Percentiles rank a stretch among this genome's conserved stretches.
Conservation (phyloP, 2,888 invertebrate genomes). For the Desoria tigrina region DNA sequence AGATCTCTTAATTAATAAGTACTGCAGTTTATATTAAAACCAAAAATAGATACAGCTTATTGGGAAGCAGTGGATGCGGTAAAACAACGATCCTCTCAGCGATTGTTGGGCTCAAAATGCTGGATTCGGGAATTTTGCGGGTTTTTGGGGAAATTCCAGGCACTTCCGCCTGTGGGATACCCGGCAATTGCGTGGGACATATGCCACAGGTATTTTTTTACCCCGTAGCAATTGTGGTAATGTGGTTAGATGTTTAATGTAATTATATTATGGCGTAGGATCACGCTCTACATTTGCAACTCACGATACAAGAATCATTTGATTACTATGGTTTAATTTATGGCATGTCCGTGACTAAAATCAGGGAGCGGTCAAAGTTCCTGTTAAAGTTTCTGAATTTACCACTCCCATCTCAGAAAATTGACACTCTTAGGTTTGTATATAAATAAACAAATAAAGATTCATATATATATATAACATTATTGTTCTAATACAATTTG, state of each 20-base stretch:
- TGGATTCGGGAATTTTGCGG: conserved; percentile 56
- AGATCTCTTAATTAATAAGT: too few species aligned
- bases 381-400: conserved; percentile 38
- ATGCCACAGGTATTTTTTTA: conserved; percentile 60
- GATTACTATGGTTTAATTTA: conserved; percentile 43
- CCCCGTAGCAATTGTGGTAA: too few species aligned
- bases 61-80: conserved; percentile 64
- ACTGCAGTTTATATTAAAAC: not conserved
- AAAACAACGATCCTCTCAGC: conserved; percentile 50
- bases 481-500: not conserved
- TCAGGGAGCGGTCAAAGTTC: conserved; percentile 36
- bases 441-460: conserved; percentile 24
- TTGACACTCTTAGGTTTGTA: conserved; percentile 62
- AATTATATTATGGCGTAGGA: conserved; percentile 59
- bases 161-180: conserved; percentile 57
- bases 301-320: conserved; percentile 76
- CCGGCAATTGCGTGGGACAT: conserved; percentile 59
- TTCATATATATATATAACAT: not conserved
- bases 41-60: conserved; percentile 23
- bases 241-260: too few species aligned
- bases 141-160: conserved; percentile 58
- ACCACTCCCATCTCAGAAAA: conserved; percentile 31
- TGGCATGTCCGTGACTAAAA: conserved; percentile 33
- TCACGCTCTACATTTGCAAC: conserved; percentile 85
- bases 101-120: conserved; percentile 57